Evolutionary conservation across 2,888 invertebrate species (phyloP).

Genomic region (Ophion ellenae): DNA sequence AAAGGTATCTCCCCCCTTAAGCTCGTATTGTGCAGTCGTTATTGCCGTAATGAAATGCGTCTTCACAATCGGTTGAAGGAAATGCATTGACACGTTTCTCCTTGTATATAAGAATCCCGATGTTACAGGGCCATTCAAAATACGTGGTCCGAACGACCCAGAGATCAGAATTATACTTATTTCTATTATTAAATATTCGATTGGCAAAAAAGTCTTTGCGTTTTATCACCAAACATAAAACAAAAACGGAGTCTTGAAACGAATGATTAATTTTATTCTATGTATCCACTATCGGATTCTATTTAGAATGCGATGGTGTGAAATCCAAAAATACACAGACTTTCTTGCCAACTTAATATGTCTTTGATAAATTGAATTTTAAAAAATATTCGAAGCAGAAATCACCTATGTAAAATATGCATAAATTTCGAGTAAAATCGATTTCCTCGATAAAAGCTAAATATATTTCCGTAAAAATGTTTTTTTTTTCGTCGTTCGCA

Average conservation of each 20-base stretch:
- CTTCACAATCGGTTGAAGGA: constrained; percentile 26
- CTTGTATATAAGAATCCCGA: constrained; percentile 1
- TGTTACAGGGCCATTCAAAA: background rate
- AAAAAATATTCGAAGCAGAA: background rate
- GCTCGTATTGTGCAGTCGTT: constrained; percentile 22
- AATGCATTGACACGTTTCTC: constrained; percentile 34
- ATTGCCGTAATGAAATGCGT: constrained; percentile 38
- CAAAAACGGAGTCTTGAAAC: too few species aligned
- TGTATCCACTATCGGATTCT: too few species aligned
- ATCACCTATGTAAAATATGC: background rate
- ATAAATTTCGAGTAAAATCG: background rate
- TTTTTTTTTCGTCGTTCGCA: too few species aligned
- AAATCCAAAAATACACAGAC: too few species aligned
- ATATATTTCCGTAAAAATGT: background rate
- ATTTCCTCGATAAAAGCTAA: background rate
- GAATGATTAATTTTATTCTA: too few species aligned
- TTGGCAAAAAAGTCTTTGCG: too few species aligned
- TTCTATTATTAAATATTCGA: background rate
- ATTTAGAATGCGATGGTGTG: too few species aligned
- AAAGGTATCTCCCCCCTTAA: constrained; percentile 3
- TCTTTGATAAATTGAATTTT: too few species aligned
- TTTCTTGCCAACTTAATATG: too few species aligned
- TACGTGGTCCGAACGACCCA: background rate
- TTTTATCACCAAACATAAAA: too few species aligned
- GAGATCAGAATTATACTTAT: background rate